Conservation (phyloP, 2,797 vertebrate genomes). For the Iguana delicatissima region DNA sequence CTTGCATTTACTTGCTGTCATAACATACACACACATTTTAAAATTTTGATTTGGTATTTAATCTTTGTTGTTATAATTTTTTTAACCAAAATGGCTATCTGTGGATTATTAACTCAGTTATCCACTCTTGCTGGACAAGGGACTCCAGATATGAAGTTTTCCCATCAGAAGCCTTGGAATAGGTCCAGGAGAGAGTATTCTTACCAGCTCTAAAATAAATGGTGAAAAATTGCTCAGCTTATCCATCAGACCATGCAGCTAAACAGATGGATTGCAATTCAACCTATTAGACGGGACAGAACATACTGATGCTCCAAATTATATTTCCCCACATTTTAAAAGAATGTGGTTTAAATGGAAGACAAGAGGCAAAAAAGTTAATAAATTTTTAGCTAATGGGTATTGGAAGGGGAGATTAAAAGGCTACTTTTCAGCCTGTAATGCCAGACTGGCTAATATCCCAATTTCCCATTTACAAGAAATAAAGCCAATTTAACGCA, state of each 20-base stretch:
- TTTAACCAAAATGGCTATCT: conserved; percentile 4
- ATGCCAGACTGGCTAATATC: conserved; percentile 25
- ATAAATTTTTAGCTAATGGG: conserved; percentile 33
- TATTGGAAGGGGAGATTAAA: conserved; percentile 55
- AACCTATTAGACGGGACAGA: conserved; percentile 80
- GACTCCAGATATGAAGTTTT: conserved; percentile 64
- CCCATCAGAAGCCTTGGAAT: conserved; percentile 70
- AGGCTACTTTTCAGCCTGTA: conserved; percentile 54
- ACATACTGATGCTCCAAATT: conserved; percentile 77
- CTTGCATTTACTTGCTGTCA: conserved; percentile 53
- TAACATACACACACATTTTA: conserved; percentile 22
- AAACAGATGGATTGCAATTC: conserved; percentile 81
- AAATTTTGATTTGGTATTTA: conserved; percentile 21
- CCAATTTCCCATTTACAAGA: conserved; percentile 9
- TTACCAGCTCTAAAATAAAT: conserved; percentile 79
- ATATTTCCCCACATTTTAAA: conserved; percentile 75
- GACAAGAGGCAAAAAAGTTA: conserved; percentile 40
- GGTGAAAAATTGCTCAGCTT: conserved; percentile 80
- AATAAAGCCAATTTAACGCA: conserved; percentile 29
- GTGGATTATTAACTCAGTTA: conserved; percentile 29
- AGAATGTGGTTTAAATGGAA: conserved; percentile 71
- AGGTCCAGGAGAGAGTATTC: conserved; percentile 71
- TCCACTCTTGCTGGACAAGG: conserved; percentile 41
- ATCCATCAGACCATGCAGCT: conserved; percentile 76
- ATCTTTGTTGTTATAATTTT: neutral